Base-by-base conservation (phyloP, 1,140 invertebrate species). In the Micrasema longulum region DNA sequence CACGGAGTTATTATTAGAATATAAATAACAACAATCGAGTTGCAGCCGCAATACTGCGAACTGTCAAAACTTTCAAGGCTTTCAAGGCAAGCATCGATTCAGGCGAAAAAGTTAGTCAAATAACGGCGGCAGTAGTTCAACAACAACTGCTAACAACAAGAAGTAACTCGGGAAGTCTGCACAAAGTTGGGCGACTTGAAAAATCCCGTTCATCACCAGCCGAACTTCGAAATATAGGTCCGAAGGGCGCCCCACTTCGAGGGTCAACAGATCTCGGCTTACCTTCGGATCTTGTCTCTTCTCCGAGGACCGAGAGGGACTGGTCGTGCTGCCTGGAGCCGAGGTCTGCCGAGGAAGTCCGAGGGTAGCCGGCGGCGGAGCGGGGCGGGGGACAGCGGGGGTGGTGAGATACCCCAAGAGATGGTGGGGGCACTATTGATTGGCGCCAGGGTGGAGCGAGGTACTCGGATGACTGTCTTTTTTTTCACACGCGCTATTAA, bases 11-110 rank as follows among this genome's bases (percentile, higher is more conserved):
- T n/a, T n/a, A n/a, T n/a, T n/a, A n/a, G n/a, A n/a, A n/a, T n/a
- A n/a, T n/a, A n/a, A n/a, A n/a, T n/a, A n/a, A 67, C 50, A 26
- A 48, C 66, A 65, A 74, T 74, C 68, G 48, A 68, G 18, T 41
- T 67, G 73, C 69, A 71, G 62, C 55, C 38, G 55, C 50, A 31
- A 70, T 71, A 63, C 71, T 74, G 38, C 23, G 23, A 71, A 74
- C 73, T 74, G 73, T 74, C 73, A 65, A 71, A 74, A 47, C 57
- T 74, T 74, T 52, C 72, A 73, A 69, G 63, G 69, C 73, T 41
- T 23, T 63, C n/a, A n/a, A n/a, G n/a, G n/a, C n/a, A n/a, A 41
- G 45, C 23, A 74, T 64, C 68, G 68, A 67, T 70, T 45, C 62
- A 50, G n/a, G 26, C 45, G 72, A 74, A 74, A 74, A 74, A 74